phyloP scores from a whole-genome alignment of 2,888 invertebrate genomes.

The Sinodicranocentrus sp. region DNA sequence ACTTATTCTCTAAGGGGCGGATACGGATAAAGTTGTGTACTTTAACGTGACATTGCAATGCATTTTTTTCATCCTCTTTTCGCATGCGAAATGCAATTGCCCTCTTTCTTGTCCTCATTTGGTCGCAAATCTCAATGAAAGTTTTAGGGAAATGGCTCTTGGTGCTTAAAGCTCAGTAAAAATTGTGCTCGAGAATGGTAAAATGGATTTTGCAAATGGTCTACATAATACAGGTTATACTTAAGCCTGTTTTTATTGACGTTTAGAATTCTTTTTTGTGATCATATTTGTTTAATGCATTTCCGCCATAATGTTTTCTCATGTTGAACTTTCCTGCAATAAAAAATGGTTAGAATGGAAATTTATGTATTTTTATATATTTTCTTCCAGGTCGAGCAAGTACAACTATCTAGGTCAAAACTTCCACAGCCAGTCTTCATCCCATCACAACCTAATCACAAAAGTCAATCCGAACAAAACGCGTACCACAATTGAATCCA shows the following conservation, averaged over 20 bases:
- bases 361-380: not conserved
- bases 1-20: not conserved
- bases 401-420: constrained; percentile 67
- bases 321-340: too few relatives aligned
- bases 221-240: too few relatives aligned
- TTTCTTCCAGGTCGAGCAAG: constrained; percentile 56
- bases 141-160: not conserved
- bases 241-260: too few relatives aligned
- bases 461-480: constrained; percentile 69
- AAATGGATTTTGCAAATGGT: too few relatives aligned
- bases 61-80: constrained; percentile 1
- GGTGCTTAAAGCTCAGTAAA: too few relatives aligned
- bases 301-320: too few relatives aligned
- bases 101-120: constrained; percentile 28
- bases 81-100: constrained; percentile 37
- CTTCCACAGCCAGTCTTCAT: constrained; percentile 46
- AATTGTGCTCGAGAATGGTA: too few relatives aligned
- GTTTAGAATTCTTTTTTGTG: too few relatives aligned
- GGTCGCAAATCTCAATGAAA: not conserved
- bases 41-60: constrained; percentile 27
- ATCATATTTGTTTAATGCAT: too few relatives aligned
- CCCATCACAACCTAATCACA: constrained; percentile 46
- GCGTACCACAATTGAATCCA: constrained; percentile 43
- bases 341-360: too few relatives aligned
- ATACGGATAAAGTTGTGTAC: not conserved